Base-by-base conservation (phyloP, 2,888 invertebrate genomes). In the Drosophila mettleri region DNA sequence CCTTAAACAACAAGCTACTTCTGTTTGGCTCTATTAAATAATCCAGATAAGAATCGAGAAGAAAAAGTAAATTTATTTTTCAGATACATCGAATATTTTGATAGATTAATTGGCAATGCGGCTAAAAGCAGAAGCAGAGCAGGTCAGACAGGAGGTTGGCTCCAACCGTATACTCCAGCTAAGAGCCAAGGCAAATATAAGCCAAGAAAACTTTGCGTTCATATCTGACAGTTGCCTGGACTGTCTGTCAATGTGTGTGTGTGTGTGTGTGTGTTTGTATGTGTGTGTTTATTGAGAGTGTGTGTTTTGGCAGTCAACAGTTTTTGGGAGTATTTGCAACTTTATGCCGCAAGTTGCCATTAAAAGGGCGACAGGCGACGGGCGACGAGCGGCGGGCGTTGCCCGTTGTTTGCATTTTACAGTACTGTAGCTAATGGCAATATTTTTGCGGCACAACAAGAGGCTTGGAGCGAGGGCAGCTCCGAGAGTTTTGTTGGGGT, bases 301-400 rank as follows among this genome's bases (percentile, higher is more conserved):
- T 41, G 38, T 59, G 12, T 51, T 49, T 33, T 16, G 69, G 60
- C 70, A 87, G 81, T 84, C 85, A 81, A 81, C 85, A 74, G 64
- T 73, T 64, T 77, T 61, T 59, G 31, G 63, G 16, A 18, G 31
- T 38, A 69, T 78, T 71, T 65, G 65, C 64, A 87, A 87, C 69
- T 87, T 87, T 73, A 69, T 78, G 75, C 86, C 68, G 86, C 69
- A 85, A 82, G 49, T 78, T 80, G 68, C 20, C 29, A 45, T 29
- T 34, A 33, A 39, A 22, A 1, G 7, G 14, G 18, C 31, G 41
- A 24, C 22, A 27, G 20, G 36, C 36, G 24, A 5, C 24, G 24
- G 24, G 24, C 24, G 24, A 5, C 24, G 24, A 38, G 76, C 55
- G 55, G 29, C 34, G 62, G 73, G 78, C 63, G 74, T 61, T 78